Conservation (phyloP, 2,113 vertebrate species). For the Nibea coibor region DNA sequence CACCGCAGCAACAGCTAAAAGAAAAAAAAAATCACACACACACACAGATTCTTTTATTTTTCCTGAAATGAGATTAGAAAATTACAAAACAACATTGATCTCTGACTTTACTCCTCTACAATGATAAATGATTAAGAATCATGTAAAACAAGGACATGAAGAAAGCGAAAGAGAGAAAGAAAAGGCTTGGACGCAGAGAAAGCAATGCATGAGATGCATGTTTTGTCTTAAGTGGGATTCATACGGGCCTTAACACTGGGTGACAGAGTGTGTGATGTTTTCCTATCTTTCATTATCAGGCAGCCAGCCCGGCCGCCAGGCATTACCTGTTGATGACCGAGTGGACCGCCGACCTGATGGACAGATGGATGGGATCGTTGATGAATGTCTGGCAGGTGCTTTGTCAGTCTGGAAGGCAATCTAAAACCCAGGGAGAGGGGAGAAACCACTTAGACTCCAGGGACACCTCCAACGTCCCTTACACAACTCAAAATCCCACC, state of each 20-base stretch:
- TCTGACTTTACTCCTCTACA: conserved; percentile 42
- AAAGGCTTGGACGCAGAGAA: conserved; percentile 17
- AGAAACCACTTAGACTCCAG: conserved; percentile 82
- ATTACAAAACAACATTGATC: conserved; percentile 55
- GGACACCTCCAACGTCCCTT: conserved; percentile 64
- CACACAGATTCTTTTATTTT: conserved; percentile 36
- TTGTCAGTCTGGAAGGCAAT: conserved; percentile 88
- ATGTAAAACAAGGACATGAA: conserved; percentile 44
- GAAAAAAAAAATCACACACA: conserved; percentile 34
- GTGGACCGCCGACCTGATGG: conserved; percentile 82
- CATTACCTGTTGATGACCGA: conserved; percentile 86
- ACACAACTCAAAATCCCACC: conserved; percentile 64
- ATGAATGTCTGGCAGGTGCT: conserved; percentile 88
- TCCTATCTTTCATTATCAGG: conserved; percentile 86
- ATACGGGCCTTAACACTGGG: conserved; percentile 79
- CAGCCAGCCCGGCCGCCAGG: conserved; percentile 70
- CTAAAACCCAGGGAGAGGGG: conserved; percentile 77
- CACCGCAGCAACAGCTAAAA: conserved; percentile 11
- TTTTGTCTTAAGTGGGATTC: conserved; percentile 79
- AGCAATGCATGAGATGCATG: conserved; percentile 73
- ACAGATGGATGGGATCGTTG: conserved; percentile 86
- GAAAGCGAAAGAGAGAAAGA: conserved; percentile 9
- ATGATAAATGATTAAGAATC: conserved; percentile 55
- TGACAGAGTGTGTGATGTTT: conserved; percentile 85
- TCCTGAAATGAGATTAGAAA: conserved; percentile 46